Percentiles rank a stretch among this genome's conserved stretches.
Evolutionary conservation across 2,888 invertebrate genomes (phyloP).

Genomic region (Cryptops parisi): DNA sequence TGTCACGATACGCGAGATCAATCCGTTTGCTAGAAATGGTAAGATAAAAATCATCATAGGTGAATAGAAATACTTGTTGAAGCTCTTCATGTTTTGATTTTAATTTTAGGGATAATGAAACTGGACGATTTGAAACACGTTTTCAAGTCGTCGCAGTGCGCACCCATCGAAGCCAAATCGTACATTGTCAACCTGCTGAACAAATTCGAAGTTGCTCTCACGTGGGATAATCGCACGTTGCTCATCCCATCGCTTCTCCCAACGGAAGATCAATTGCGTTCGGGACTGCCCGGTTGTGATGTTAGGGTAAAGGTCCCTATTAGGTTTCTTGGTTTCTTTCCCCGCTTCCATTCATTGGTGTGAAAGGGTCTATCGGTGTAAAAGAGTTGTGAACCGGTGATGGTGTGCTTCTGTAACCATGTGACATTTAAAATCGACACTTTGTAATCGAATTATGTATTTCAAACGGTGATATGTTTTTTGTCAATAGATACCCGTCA

Average conservation of each 20-base stretch:
- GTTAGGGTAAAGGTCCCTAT: constrained; percentile 26
- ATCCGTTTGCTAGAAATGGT: constrained; percentile 83
- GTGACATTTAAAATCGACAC: not conserved
- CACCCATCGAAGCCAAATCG: constrained; percentile 49
- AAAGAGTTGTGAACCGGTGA: too few species aligned
- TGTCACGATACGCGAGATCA: constrained; percentile 91
- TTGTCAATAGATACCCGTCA: constrained; percentile 40
- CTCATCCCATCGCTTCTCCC: constrained; percentile 84
- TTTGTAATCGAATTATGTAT: not conserved
- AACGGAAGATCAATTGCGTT: constrained; percentile 49
- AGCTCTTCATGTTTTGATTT: not conserved
- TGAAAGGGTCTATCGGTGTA: too few species aligned
- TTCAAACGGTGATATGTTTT: constrained; percentile 8
- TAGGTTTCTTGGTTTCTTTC: too few species aligned
- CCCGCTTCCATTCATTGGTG: too few species aligned
- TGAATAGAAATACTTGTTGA: not conserved
- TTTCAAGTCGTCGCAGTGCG: constrained; percentile 72
- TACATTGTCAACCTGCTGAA: constrained; percentile 82
- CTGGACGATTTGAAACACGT: constrained; percentile 80
- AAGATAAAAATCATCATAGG: constrained; percentile 1
- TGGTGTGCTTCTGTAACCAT: too few species aligned
- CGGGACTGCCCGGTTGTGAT: constrained; percentile 33
- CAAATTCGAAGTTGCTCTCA: constrained; percentile 93
- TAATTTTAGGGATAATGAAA: constrained; percentile 62
- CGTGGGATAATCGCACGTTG: constrained; percentile 82